Percentiles rank a stretch among this genome's conserved stretches.
phyloP scores from a whole-genome alignment of 30 jellyfish, hydroid and myxozoan species.

The Chironex yamaguchii region DNA sequence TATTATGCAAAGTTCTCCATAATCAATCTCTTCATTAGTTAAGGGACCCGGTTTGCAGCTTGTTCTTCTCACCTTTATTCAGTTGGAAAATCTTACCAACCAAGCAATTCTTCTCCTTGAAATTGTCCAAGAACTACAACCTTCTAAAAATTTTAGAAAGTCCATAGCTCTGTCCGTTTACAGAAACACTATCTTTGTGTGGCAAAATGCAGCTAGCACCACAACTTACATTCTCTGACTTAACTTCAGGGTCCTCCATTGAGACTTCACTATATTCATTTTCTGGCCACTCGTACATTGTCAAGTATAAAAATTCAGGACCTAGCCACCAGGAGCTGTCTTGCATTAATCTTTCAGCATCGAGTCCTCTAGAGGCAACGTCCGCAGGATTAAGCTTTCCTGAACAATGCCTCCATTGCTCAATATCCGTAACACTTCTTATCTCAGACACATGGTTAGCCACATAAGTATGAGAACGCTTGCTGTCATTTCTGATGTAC shows the following conservation, averaged over 20 bases:
- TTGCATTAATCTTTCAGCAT: not conserved
- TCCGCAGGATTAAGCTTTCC: not conserved
- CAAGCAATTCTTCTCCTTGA: not conserved
- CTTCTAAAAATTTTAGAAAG: not conserved
- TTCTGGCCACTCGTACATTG: not conserved
- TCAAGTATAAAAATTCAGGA: not conserved
- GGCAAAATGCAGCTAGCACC: not conserved
- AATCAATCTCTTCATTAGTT: not conserved
- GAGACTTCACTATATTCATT: not conserved
- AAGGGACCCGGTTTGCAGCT: not conserved
- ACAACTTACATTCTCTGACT: not conserved
- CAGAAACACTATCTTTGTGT: not conserved
- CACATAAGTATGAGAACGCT: constrained; percentile 57
- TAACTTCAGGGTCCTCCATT: not conserved
- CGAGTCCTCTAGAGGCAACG: not conserved
- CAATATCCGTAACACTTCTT: constrained; percentile 27
- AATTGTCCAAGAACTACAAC: not conserved
- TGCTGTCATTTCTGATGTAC: constrained; percentile 34
- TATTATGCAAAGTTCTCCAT: not conserved
- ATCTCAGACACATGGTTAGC: constrained; percentile 53
- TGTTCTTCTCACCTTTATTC: not conserved
- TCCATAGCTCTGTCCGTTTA: not conserved
- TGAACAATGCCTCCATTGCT: constrained; percentile 31
- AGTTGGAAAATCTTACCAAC: not conserved
- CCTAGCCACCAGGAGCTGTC: not conserved